Conservation (phyloP, 1,140 invertebrate species). For the Cydia amplana region DNA sequence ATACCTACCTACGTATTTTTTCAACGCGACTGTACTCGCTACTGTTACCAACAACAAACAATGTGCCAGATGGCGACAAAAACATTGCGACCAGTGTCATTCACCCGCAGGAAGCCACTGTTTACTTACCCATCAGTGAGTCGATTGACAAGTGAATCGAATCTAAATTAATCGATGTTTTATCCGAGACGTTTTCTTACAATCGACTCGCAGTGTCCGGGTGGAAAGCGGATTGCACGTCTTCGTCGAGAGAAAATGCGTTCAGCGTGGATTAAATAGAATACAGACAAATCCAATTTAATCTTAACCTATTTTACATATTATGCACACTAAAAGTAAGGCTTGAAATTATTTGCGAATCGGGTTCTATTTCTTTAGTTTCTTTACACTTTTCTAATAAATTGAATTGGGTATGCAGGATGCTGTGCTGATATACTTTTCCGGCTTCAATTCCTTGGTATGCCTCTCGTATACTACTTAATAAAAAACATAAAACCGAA, state of each 20-base stretch:
- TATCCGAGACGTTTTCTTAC: conserved; percentile 36
- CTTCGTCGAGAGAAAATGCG: not conserved
- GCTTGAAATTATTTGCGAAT: too few relatives aligned
- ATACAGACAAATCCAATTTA: not conserved
- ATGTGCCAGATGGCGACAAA: conserved; percentile 49
- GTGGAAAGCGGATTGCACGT: conserved; percentile 35
- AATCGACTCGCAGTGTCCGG: conserved; percentile 44
- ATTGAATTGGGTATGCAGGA: not conserved
- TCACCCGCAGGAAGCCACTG: conserved; percentile 58
- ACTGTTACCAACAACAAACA: conserved; percentile 48
- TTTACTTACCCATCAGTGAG: conserved; percentile 47
- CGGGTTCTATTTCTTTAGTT: too few relatives aligned
- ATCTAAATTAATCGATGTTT: conserved; percentile 43
- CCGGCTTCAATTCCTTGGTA: not conserved
- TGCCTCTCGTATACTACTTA: too few relatives aligned
- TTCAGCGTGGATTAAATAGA: conserved; percentile 2
- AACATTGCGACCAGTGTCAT: conserved; percentile 49
- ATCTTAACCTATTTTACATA: not conserved
- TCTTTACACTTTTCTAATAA: not conserved
- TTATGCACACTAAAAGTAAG: not conserved
- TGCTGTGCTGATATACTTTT: not conserved
- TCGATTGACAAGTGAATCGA: conserved; percentile 45
- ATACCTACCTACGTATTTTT: not conserved
- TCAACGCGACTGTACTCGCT: conserved; percentile 15
- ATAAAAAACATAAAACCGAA: too few relatives aligned